Percentiles rank a stretch among this genome's conserved stretches.
Conservation (phyloP, 2,797 vertebrate genomes). For the Pangasius djambal region DNA sequence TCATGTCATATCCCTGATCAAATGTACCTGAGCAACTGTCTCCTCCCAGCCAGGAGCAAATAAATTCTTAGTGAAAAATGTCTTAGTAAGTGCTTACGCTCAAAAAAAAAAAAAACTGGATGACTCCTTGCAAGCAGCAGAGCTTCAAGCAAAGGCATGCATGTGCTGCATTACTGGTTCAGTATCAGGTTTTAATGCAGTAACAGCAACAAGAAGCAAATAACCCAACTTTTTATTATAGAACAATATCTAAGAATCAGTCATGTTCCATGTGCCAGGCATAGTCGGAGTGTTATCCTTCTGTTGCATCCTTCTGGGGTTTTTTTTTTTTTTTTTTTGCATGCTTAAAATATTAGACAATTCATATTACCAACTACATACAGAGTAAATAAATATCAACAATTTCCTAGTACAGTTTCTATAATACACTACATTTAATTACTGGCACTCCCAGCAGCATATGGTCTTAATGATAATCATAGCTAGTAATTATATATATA, state of each 20-base stretch:
- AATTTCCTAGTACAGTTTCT: background rate
- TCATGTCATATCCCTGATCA: constrained; percentile 64
- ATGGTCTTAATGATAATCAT: background rate
- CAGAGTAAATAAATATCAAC: background rate
- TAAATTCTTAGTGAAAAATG: constrained; percentile 57
- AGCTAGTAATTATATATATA: no score
- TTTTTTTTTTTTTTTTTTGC: background rate
- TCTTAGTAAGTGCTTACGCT: constrained; percentile 50
- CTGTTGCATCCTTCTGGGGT: background rate
- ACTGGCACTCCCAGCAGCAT: no score
- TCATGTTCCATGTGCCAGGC: background rate
- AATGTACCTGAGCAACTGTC: constrained; percentile 57
- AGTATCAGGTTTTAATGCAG: background rate
- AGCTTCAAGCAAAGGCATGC: background rate
- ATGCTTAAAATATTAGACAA: background rate
- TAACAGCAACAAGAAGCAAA: background rate
- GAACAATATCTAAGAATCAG: background rate
- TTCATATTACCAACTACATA: background rate
- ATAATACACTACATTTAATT: background rate
- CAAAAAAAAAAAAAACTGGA: constrained; percentile 44
- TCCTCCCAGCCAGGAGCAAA: constrained; percentile 48
- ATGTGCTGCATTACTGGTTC: background rate
- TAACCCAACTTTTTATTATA: background rate
- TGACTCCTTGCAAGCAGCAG: constrained; percentile 35
- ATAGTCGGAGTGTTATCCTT: background rate